Percentiles rank a stretch among this genome's conserved stretches.
Evolutionary conservation across 2,797 vertebrate species (phyloP).

Genomic region (Poliocrania exsul): DNA sequence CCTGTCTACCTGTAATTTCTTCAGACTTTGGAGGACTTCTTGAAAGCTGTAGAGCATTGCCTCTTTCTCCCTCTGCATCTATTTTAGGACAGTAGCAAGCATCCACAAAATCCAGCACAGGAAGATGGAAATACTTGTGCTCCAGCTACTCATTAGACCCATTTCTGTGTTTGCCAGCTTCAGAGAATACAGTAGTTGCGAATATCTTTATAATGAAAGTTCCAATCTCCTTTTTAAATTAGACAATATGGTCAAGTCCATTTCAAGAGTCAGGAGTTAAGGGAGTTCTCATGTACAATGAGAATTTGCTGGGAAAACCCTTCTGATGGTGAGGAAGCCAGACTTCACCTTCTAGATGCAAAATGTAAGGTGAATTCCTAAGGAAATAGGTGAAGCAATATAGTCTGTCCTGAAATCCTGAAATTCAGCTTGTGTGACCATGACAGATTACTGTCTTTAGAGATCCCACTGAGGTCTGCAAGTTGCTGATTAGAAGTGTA

Average conservation of each 20-base stretch:
- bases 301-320: background rate
- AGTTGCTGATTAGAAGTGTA: background rate
- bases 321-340: background rate
- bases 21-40: background rate
- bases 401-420: background rate
- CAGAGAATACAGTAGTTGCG: background rate
- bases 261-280: background rate
- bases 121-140: background rate
- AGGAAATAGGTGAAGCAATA: background rate
- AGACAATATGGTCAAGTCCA: accelerated
- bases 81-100: background rate
- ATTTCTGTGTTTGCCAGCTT: background rate
- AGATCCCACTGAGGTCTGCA: background rate
- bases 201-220: background rate
- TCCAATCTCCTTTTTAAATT: background rate
- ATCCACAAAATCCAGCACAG: background rate
- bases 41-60: background rate
- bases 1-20: background rate
- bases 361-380: background rate
- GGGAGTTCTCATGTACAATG: background rate
- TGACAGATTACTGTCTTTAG: background rate
- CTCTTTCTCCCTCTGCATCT: background rate
- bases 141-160: background rate
- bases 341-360: background rate
- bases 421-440: background rate